Evolutionary conservation across 2,797 vertebrate species (phyloP).

Genomic region (Neosilurus mollespiculum): DNA sequence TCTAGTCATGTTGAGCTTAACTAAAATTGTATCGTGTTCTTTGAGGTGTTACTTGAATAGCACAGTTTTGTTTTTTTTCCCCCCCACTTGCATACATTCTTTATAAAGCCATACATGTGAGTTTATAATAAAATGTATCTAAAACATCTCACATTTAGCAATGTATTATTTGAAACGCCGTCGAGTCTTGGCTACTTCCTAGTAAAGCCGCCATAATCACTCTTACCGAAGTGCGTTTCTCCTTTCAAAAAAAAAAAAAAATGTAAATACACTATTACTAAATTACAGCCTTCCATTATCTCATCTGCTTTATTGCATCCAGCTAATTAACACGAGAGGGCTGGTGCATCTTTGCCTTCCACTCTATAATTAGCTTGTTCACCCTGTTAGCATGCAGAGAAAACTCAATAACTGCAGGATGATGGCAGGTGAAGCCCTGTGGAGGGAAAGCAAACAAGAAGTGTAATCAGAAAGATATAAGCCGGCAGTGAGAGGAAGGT

Average conservation of each 20-base stretch:
- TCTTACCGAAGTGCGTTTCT: background rate
- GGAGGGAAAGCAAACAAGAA: background rate
- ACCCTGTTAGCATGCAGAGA: background rate
- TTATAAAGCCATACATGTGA: background rate
- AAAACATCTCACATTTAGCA: background rate
- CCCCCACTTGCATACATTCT: background rate
- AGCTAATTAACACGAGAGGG: slow-evolving; percentile 31
- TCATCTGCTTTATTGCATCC: slow-evolving; percentile 32
- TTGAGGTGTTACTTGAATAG: background rate
- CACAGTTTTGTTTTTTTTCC: background rate
- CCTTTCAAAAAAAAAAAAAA: background rate
- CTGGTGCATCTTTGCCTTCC: background rate
- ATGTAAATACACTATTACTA: slow-evolving; percentile 12
- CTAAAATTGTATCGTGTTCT: background rate
- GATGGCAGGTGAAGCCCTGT: slow-evolving; percentile 19
- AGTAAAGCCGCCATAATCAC: slow-evolving; percentile 10
- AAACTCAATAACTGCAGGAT: slow-evolving; percentile 4
- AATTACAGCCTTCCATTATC: slow-evolving; percentile 28
- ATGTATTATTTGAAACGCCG: background rate
- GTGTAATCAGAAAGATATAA: slow-evolving; percentile 20
- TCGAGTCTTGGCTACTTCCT: background rate
- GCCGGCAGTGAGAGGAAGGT: background rate
- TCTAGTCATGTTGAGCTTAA: background rate
- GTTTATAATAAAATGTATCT: no score
- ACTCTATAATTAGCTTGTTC: slow-evolving; percentile 28